Base-by-base conservation (phyloP, 2,113 vertebrate species). In the Shinisaurus crocodilurus region DNA sequence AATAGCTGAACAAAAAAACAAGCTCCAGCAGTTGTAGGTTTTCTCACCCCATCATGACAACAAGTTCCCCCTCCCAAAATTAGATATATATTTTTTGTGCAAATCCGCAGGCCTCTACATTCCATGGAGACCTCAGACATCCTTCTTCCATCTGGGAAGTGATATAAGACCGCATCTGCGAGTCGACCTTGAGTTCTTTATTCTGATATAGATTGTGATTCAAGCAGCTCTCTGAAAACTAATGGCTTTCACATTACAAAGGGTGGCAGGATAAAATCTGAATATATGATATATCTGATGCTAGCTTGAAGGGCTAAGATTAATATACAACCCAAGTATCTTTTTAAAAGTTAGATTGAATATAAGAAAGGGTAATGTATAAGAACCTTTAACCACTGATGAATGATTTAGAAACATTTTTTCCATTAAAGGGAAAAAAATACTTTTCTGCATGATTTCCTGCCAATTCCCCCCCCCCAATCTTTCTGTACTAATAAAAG, bases 221-320 rank as follows among this genome's bases (percentile, higher is more conserved):
- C 37, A 5, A 65, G 7, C 74, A 45, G 27, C 32, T 40, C 25
- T 77, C 50, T 6, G 74, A 79, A 43, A 77, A 45, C 27, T 60
- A 63, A 65, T n/a, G 29, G 54, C 86, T 79, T 65, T 87, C 70
- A 65, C 43, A 34, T 87, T 87, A 65, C 34, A 60, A 76, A 76
- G 8, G 29, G 29, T 87, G 57, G 27, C 18, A 65, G 40, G 74
- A 77, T 65, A 87, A 77, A n/a, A 79, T 87, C 74, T 60, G 70
- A 63, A 63, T 77, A 34, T 65, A 65, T 65, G 37, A 87, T 87
- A 79, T 65, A 77, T 65, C 37, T 79, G 86, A 88, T 67, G 32
- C 0, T 67, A 2, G 75, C 86, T 93, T 85, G 92, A 92, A 93
- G 89, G 37, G 6, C 65, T 90, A 79, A 89, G 67, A 95, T 88